Evolutionary conservation across 2,113 vertebrate genomes (phyloP).

Genomic region (Rutilus rutilus): DNA sequence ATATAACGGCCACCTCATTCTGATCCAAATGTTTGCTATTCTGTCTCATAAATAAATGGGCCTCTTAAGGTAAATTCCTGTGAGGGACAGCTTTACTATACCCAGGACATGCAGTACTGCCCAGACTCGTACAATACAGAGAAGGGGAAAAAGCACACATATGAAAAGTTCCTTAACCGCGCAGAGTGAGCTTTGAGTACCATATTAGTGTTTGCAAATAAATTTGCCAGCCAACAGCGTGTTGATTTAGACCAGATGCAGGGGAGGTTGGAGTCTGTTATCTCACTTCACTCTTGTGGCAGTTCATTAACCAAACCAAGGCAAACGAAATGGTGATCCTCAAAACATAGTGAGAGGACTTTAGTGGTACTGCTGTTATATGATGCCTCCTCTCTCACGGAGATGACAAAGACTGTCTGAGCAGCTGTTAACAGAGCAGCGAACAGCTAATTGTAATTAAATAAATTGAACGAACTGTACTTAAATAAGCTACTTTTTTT

Average conservation of each 20-base stretch:
- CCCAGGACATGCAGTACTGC: slow-evolving; percentile 34
- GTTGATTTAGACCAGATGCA: slow-evolving; percentile 70
- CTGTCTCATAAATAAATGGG: slow-evolving; percentile 37
- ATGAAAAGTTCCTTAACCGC: slow-evolving; percentile 40
- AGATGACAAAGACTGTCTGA: neutral
- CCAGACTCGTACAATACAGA: slow-evolving; percentile 42
- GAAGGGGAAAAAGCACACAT: slow-evolving; percentile 45
- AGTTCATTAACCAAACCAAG: slow-evolving; percentile 41
- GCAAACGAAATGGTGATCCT: neutral
- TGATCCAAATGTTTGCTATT: slow-evolving; percentile 39
- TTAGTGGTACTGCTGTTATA: slow-evolving; percentile 1
- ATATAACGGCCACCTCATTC: neutral
- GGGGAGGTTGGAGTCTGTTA: slow-evolving; percentile 57
- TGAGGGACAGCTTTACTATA: slow-evolving; percentile 50
- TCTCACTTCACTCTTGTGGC: slow-evolving; percentile 47
- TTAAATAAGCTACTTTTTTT: neutral
- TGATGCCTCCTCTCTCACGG: neutral
- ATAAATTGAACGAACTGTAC: neutral
- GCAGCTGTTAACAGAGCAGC: neutral
- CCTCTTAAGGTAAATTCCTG: slow-evolving; percentile 43
- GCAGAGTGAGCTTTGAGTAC: slow-evolving; percentile 54
- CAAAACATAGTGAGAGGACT: neutral
- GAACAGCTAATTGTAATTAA: neutral
- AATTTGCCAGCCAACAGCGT: slow-evolving; percentile 66
- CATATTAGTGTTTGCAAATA: slow-evolving; percentile 63